Evolutionary conservation across 1,140 invertebrate species (phyloP).

Genomic region (Aphaenogaster rudis): DNA sequence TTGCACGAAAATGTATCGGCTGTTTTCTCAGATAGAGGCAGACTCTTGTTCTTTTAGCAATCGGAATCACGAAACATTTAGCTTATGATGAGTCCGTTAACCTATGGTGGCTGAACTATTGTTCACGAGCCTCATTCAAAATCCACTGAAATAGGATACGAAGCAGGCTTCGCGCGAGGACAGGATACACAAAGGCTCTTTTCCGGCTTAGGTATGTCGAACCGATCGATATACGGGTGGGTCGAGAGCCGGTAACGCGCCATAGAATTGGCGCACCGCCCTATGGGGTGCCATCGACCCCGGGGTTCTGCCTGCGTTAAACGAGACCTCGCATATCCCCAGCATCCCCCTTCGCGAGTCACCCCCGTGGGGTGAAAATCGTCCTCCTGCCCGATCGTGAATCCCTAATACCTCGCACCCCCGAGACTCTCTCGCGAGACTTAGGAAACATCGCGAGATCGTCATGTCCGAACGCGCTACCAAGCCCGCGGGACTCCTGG

Average conservation of each 20-base stretch:
- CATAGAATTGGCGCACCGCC: constrained; percentile 70
- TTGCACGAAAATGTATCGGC: too few species aligned
- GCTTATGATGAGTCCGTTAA: too few species aligned
- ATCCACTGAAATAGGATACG: background rate
- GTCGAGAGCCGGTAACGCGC: constrained; percentile 32
- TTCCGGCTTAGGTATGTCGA: constrained; percentile 23
- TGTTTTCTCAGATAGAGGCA: background rate
- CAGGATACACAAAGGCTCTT: constrained; percentile 15
- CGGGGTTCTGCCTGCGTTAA: constrained; percentile 48
- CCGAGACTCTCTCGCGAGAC: constrained; percentile 68
- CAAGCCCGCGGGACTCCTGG: constrained; percentile 70
- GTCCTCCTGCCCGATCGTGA: constrained; percentile 67
- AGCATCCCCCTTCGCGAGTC: constrained; percentile 67
- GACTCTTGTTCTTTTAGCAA: background rate
- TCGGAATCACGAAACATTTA: too few species aligned
- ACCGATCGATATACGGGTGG: constrained; percentile 67
- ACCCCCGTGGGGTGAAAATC: constrained; percentile 66
- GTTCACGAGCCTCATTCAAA: background rate
- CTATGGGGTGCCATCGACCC: constrained; percentile 68
- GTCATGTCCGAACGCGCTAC: constrained; percentile 1
- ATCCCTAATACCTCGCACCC: constrained; percentile 79
- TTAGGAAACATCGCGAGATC: constrained; percentile 67
- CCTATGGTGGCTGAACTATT: background rate
- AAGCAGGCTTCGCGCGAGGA: background rate
- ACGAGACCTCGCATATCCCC: constrained; percentile 46